Evolutionary conservation across 2,797 vertebrate genomes (phyloP), one percentile per base, ranked within the genome.

Genomic region (Macroramphosus scolopax): DNA sequence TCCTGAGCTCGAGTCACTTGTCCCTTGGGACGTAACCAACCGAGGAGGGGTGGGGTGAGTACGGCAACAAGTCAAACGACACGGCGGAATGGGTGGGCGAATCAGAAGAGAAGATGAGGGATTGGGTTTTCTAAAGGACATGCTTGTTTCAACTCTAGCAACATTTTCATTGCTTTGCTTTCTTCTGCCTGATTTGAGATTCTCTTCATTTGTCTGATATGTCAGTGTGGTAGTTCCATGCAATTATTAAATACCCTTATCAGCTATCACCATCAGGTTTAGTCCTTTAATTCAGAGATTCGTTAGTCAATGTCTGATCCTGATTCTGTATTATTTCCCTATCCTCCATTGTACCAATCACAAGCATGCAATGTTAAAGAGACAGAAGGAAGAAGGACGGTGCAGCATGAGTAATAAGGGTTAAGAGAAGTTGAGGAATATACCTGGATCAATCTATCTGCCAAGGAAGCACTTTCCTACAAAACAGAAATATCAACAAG

Each of bases 361-460:
- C 38, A 75, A 64, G 71, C 85, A 85, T 89, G 85, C 82, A 77
- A 53, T 51, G 51, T 34, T 62, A 68, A 52, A 48, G 38, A 74
- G 33, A 67, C 32, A 69, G 49, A 66, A 26, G 47, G 17, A 54
- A 52, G 8, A 24, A 56, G 33, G 41, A 53, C 63, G 42, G 25
- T 57, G 66, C 51, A 75, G 61, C 29, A 30, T 17, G 51, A 36
- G 33, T 44, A 26, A 67, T 11, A 53, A 45, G n/a, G 46, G 45
- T 56, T 55, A 57, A 75, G 67, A 78, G 67, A 85, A 80, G 77
- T 77, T 77, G 51, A 82, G 74, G 61, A 68, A 64, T 91, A 94
- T 99, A 99, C 97, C 95, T 99, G 97, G 89, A 99, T 98, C 95
- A 99, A 98, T 95, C 97, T 99, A 98, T 99, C 97, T 96, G 97